Percentiles rank a stretch among this genome's conserved stretches.
phyloP scores from a whole-genome alignment of 2,888 invertebrate species.

The Helleia helle region DNA sequence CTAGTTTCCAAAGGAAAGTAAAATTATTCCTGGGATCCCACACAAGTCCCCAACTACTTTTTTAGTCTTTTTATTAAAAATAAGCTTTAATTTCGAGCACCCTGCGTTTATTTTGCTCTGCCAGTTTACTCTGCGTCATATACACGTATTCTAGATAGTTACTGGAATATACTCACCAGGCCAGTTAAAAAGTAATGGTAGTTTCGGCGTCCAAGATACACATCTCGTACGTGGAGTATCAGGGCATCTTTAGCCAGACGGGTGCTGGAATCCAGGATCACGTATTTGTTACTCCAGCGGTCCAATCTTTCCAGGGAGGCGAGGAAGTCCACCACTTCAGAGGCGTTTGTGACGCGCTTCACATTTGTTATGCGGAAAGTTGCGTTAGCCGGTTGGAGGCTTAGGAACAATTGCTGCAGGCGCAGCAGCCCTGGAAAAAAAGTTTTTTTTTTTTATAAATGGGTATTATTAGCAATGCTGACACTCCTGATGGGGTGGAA shows the following conservation, averaged over 20 bases:
- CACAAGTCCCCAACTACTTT: too few relatives aligned
- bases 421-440: constrained; percentile 83
- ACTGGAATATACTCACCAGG: constrained; percentile 86
- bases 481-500: too few relatives aligned
- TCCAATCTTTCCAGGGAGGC: constrained; percentile 84
- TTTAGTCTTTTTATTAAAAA: too few relatives aligned
- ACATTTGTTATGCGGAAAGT: constrained; percentile 91
- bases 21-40: too few relatives aligned
- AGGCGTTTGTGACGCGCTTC: constrained; percentile 86
- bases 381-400: constrained; percentile 85
- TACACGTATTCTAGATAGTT: too few relatives aligned
- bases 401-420: constrained; percentile 93
- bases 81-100: too few relatives aligned
- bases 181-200: constrained; percentile 94
- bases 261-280: constrained; percentile 90
- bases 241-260: constrained; percentile 90
- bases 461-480: too few relatives aligned
- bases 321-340: constrained; percentile 88
- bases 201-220: constrained; percentile 88
- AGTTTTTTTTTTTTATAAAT: constrained; percentile 11
- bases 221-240: constrained; percentile 88
- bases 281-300: constrained; percentile 89
- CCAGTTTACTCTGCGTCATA: too few relatives aligned
- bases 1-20: too few relatives aligned
- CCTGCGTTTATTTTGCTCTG: too few relatives aligned